Evolutionary conservation across 2,113 vertebrate species (phyloP).

Genomic region (Phrynocephalus versicolor): DNA sequence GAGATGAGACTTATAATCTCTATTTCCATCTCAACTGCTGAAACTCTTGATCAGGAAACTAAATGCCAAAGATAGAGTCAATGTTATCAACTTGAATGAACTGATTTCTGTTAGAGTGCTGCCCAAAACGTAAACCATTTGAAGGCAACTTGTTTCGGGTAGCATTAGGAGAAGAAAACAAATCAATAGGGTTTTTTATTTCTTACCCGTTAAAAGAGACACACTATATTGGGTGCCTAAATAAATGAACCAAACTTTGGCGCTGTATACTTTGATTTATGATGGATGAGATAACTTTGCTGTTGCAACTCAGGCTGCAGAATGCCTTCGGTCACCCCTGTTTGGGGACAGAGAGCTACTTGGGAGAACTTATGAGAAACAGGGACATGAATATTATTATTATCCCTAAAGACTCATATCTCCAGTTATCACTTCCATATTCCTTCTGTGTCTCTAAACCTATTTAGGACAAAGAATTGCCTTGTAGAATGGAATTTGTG

Average conservation of each 20-base stretch:
- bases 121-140: not conserved
- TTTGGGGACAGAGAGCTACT: not conserved
- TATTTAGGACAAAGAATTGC: conserved; percentile 3
- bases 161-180: not conserved
- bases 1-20: not conserved
- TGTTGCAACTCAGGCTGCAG: not conserved
- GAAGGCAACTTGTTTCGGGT: not conserved
- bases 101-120: not conserved
- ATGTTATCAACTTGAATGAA: not conserved
- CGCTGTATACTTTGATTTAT: not conserved
- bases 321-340: not conserved
- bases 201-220: not conserved
- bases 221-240: not conserved
- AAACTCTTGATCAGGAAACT: not conserved
- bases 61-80: not conserved
- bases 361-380: not conserved
- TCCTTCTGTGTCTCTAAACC: not conserved
- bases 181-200: not conserved
- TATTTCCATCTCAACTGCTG: not conserved
- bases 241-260: not conserved
- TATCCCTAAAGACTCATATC: not conserved
- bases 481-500: conserved; percentile 2
- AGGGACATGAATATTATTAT: not conserved
- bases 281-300: not conserved
- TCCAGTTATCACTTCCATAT: not conserved